Conservation (phyloP, 2,888 invertebrate species). For the Tipula helvola region DNA sequence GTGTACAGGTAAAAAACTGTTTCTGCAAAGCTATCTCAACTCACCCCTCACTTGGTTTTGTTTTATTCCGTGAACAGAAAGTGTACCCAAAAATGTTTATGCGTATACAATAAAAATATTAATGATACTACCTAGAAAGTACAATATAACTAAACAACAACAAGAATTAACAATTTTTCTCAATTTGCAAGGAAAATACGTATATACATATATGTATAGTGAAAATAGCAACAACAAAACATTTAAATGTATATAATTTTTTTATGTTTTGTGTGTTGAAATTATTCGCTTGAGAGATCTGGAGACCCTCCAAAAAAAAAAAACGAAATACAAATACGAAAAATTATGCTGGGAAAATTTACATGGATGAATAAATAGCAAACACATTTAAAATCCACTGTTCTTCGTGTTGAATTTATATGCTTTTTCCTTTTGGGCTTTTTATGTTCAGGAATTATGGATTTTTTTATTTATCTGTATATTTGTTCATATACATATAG, state of each 20-base stretch:
- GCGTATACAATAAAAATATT: neutral
- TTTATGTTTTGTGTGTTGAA: neutral
- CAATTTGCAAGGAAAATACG: neutral
- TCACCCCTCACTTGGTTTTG: neutral
- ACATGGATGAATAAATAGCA: neutral
- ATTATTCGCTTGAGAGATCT: neutral
- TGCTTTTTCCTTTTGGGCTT: neutral
- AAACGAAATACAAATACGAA: neutral
- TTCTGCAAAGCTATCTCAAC: neutral
- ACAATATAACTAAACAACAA: neutral
- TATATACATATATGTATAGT: no score
- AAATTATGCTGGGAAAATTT: neutral
- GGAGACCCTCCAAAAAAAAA: neutral
- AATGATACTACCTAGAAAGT: neutral
- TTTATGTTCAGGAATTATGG: neutral
- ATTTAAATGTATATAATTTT: neutral
- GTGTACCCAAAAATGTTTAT: neutral
- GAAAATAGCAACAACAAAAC: neutral
- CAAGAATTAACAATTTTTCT: neutral
- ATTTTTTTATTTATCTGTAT: neutral
- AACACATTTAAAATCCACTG: neutral
- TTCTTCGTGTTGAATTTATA: neutral
- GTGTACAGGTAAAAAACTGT: neutral
- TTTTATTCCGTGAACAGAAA: neutral
- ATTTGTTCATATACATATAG: neutral